Percentiles rank a stretch among this genome's conserved stretches.
phyloP scores from a whole-genome alignment of 92 coral and sea anemone genomes.

The Pocillopora meandrina region DNA sequence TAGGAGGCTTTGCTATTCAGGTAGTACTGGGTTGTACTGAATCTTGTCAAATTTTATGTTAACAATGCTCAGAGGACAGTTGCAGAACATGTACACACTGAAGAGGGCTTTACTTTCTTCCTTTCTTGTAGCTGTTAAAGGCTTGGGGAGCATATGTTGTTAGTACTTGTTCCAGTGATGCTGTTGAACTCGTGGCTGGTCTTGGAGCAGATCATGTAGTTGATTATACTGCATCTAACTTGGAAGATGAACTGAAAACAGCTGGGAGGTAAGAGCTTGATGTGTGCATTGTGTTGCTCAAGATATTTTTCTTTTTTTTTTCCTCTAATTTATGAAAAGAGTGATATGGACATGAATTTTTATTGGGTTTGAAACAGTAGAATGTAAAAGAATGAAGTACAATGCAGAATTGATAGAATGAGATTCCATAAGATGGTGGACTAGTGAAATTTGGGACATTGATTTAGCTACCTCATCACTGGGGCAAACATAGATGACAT shows the following conservation, averaged over 20 bases:
- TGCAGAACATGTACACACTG: too few relatives aligned
- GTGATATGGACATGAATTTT: neutral
- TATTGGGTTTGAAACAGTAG: too few relatives aligned
- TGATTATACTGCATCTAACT: conserved; percentile 67
- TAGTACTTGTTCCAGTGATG: conserved; percentile 88
- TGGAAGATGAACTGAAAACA: conserved; percentile 52
- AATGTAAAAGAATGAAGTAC: too few relatives aligned
- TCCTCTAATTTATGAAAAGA: too few relatives aligned
- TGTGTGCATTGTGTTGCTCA: neutral
- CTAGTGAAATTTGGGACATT: too few relatives aligned
- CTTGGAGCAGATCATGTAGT: conserved; percentile 93
- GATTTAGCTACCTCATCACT: too few relatives aligned
- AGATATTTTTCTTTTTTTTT: neutral
- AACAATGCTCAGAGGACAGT: too few relatives aligned
- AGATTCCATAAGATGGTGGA: too few relatives aligned
- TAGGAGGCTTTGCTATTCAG: conserved; percentile 92
- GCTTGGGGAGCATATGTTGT: conserved; percentile 98
- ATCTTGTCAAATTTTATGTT: neutral
- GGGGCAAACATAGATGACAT: too few relatives aligned
- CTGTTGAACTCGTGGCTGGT: conserved; percentile 73
- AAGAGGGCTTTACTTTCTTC: too few relatives aligned
- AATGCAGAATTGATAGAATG: too few relatives aligned
- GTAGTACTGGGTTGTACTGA: conserved; percentile 29
- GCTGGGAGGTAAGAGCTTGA: conserved; percentile 43
- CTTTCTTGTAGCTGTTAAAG: conserved; percentile 66